Percentiles rank a stretch among this genome's conserved stretches.
Evolutionary conservation across 2,888 invertebrate species (phyloP).

Genomic region (Barypeithes pellucidus): DNA sequence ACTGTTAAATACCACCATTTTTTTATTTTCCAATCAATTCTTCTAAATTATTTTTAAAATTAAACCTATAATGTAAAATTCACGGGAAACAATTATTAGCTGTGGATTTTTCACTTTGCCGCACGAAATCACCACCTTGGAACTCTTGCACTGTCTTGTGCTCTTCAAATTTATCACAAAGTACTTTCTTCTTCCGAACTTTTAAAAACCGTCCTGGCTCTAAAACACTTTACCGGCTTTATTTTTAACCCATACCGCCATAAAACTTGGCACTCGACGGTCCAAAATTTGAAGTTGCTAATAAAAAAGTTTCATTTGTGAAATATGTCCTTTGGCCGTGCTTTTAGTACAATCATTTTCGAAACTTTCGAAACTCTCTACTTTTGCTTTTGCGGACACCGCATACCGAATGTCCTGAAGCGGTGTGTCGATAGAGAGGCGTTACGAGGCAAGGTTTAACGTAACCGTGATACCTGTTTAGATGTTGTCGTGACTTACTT

Average conservation of each 20-base stretch:
- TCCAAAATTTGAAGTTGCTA: conserved; percentile 45
- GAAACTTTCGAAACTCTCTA: conserved; percentile 32
- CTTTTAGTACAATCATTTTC: conserved; percentile 46
- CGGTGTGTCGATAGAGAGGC: conserved; percentile 24
- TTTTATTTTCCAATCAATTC: no score
- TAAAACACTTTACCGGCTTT: conserved; percentile 21
- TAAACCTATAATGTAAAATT: no score
- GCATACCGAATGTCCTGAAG: conserved; percentile 45
- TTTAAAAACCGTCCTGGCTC: not conserved
- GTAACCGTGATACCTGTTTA: not conserved
- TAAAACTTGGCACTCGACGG: conserved; percentile 24
- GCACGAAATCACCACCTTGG: no score
- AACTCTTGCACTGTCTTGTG: not conserved
- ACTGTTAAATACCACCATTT: no score
- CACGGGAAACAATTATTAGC: no score
- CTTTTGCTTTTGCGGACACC: conserved; percentile 37
- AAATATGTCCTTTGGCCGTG: conserved; percentile 50
- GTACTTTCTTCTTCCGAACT: not conserved
- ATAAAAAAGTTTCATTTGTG: conserved; percentile 52
- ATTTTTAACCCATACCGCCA: conserved; percentile 32
- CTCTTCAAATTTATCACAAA: conserved; percentile 7
- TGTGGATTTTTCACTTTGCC: no score
- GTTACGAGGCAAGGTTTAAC: not conserved
- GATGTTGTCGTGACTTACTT: not conserved
- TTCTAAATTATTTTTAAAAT: no score